Percentiles rank a stretch among this genome's conserved stretches.
These are phyloP conservation scores for Phalacrocorax aristotelis DNA, from an alignment of 2,113 vertebrate genomes.

Conservation along the genomic window DNA sequence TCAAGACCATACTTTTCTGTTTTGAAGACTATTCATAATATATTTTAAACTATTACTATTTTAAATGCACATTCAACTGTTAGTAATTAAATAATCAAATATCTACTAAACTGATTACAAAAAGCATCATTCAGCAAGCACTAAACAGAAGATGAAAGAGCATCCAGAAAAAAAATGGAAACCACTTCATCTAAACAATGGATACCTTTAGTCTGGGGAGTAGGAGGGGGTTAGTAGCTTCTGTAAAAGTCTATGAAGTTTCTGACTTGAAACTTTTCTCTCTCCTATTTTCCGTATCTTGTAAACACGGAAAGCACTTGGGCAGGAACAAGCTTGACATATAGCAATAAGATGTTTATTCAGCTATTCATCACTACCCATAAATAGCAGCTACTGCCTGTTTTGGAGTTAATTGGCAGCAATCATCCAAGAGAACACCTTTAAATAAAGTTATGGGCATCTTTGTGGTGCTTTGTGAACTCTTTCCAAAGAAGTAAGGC, in stretches of 20 bases:
- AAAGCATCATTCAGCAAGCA: not conserved
- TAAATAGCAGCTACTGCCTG: not conserved
- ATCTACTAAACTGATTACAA: not conserved
- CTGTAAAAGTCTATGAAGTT: not conserved
- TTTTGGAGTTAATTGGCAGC: not conserved
- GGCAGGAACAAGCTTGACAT: not conserved
- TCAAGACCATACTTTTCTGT: not conserved
- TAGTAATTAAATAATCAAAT: not conserved
- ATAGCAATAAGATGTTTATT: not conserved
- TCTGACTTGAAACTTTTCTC: not conserved
- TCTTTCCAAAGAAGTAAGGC: not conserved
- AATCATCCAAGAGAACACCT: not conserved
- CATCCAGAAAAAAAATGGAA: not conserved
- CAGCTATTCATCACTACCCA: not conserved
- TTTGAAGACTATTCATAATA: not conserved
- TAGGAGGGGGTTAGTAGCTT: not conserved
- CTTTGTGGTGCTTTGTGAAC: not conserved
- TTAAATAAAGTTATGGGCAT: not conserved
- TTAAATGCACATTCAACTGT: not conserved
- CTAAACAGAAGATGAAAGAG: not conserved
- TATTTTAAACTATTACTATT: not conserved
- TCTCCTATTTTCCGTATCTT: not conserved
- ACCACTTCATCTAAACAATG: not conserved
- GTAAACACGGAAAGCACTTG: not conserved
- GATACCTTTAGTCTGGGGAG: not conserved